Evolutionary conservation across 2,113 vertebrate species (phyloP).

Genomic region (Tapirus terrestris): DNA sequence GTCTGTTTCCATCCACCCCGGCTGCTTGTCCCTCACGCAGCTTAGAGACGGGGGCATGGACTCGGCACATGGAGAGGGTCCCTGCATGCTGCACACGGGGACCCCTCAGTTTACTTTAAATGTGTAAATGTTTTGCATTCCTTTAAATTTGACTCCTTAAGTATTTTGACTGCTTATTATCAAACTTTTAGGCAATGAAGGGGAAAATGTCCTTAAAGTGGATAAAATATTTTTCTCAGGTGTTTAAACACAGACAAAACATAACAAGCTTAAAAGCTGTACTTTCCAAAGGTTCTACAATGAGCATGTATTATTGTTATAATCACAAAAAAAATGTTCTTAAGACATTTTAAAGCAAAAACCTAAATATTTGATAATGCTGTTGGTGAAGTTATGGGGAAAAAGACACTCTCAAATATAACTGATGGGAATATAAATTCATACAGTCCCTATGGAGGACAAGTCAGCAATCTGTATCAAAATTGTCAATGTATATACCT

Average conservation of each 20-base stretch:
- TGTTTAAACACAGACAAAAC: not conserved
- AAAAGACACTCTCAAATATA: too few species aligned
- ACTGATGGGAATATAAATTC: too few species aligned
- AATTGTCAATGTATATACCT: not conserved
- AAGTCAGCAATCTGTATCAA: not conserved
- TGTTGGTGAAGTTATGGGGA: too few species aligned
- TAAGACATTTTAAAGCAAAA: not conserved
- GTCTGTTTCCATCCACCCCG: not conserved
- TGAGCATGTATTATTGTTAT: not conserved
- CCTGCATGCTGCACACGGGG: not conserved
- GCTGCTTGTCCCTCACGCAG: too few species aligned
- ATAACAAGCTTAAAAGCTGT: not conserved
- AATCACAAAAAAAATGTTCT: not conserved
- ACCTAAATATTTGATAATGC: too few species aligned
- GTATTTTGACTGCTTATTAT: not conserved
- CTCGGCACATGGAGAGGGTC: not conserved
- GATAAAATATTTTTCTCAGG: not conserved
- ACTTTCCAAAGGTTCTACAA: not conserved
- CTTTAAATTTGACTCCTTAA: not conserved
- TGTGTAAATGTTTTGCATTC: not conserved
- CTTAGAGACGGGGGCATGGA: not conserved
- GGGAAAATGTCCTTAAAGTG: not conserved
- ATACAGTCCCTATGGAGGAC: not conserved
- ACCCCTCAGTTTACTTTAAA: not conserved
- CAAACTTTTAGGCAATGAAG: not conserved